These are phyloP conservation scores for Acronicta psi DNA, from an alignment of 2,888 invertebrate species.

Conservation along the genomic window DNA sequence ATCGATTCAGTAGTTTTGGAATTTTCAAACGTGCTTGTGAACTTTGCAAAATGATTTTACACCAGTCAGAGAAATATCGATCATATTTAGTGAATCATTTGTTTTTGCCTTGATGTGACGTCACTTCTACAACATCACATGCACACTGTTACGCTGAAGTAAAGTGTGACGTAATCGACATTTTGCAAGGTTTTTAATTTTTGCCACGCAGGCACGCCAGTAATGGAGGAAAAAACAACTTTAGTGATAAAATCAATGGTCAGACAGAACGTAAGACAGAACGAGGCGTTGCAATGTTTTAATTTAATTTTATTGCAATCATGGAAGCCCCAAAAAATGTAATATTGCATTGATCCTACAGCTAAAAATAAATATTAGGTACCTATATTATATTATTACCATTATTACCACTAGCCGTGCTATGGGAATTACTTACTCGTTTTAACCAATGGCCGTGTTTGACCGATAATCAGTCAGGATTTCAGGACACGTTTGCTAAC, in stretches of 20 bases:
- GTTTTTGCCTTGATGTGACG: slow-evolving; percentile 22
- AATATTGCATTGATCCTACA: no score
- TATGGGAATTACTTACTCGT: no score
- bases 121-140: slow-evolving; percentile 9
- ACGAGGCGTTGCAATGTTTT: not conserved
- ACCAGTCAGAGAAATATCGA: slow-evolving; percentile 7
- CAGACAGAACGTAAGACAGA: not conserved
- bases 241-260: not conserved
- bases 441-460: no score
- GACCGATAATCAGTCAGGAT: no score
- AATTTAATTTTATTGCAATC: not conserved
- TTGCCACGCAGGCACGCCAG: not conserved
- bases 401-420: no score
- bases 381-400: no score
- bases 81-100: slow-evolving; percentile 34
- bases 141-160: not conserved
- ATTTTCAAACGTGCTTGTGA: no score
- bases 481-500: no score
- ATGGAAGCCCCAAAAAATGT: no score
- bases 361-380: no score
- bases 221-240: not conserved
- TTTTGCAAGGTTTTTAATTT: not conserved
- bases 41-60: slow-evolving; percentile 3
- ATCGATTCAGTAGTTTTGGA: no score
- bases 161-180: not conserved